A percentile compares a stretch with the other conserved stretches of the same genome.
Evolutionary conservation across 2,113 vertebrate species (phyloP).

Genomic region (Mastomys coucha): DNA sequence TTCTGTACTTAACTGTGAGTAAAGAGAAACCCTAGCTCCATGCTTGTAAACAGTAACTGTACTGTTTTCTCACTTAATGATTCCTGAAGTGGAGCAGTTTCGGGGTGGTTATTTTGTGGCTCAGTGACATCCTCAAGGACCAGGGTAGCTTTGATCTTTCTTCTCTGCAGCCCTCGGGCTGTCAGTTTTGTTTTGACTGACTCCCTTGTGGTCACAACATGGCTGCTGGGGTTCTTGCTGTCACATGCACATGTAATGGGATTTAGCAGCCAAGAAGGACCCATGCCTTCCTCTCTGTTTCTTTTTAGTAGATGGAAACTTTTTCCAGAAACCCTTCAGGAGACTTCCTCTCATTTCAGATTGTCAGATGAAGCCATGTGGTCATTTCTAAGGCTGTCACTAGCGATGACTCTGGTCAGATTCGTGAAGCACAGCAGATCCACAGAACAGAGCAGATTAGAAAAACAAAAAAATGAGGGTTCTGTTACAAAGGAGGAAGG

Average conservation of each 20-base stretch:
- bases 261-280: neutral
- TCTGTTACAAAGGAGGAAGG: neutral
- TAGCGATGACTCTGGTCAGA: neutral
- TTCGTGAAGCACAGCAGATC: neutral
- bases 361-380: neutral
- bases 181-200: conserved; percentile 15
- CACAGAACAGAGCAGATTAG: neutral
- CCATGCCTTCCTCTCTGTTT: neutral
- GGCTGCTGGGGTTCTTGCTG: conserved; percentile 51
- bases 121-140: conserved; percentile 8
- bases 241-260: neutral
- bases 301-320: neutral
- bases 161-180: neutral
- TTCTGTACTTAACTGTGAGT: conserved; percentile 10
- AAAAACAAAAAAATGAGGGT: neutral
- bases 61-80: conserved; percentile 59
- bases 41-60: neutral
- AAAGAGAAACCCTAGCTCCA: conserved; percentile 22
- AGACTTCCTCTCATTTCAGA: neutral
- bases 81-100: conserved; percentile 62
- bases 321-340: neutral
- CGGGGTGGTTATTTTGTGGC: conserved; percentile 22
- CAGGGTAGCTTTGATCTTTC: conserved; percentile 32
- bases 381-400: neutral
- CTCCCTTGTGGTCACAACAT: conserved; percentile 42